Evolutionary conservation across 2,888 invertebrate genomes (phyloP).

Genomic region (Cabera pusaria): DNA sequence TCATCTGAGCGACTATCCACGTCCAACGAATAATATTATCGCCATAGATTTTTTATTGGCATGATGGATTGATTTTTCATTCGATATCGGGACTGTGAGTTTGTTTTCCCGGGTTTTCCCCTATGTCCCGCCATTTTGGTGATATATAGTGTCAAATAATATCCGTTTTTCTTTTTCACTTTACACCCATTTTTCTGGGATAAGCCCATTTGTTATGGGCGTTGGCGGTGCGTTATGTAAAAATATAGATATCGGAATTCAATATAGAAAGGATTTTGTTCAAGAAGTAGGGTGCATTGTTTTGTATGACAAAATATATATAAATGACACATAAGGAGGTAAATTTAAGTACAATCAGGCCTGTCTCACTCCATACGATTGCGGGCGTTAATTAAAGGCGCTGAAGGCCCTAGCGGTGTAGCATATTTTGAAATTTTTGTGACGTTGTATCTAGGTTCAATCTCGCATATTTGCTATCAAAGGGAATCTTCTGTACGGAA

Average conservation of each 20-base stretch:
- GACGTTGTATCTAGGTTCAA: too few relatives aligned
- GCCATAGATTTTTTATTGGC: constrained; percentile 51
- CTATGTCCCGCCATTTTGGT: constrained; percentile 36
- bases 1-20: constrained; percentile 21
- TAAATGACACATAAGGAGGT: too few relatives aligned
- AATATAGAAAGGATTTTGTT: constrained; percentile 26
- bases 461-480: too few relatives aligned
- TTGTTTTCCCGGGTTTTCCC: constrained; percentile 49
- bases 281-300: too few relatives aligned
- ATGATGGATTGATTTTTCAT: constrained; percentile 62
- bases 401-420: too few relatives aligned
- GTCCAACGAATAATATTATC: constrained; percentile 42
- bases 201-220: constrained; percentile 35
- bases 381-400: too few relatives aligned
- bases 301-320: too few relatives aligned
- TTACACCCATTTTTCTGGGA: constrained; percentile 42
- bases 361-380: too few relatives aligned
- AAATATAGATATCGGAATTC: constrained; percentile 27
- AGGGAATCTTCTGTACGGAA: too few relatives aligned
- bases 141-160: constrained; percentile 56
- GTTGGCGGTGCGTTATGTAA: constrained; percentile 30
- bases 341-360: too few relatives aligned
- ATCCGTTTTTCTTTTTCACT: constrained; percentile 49
- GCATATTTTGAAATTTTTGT: too few relatives aligned
- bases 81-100: constrained; percentile 48